Evolutionary conservation across 2,797 vertebrate genomes (phyloP).

Genomic region (Coregonus ussuriensis): DNA sequence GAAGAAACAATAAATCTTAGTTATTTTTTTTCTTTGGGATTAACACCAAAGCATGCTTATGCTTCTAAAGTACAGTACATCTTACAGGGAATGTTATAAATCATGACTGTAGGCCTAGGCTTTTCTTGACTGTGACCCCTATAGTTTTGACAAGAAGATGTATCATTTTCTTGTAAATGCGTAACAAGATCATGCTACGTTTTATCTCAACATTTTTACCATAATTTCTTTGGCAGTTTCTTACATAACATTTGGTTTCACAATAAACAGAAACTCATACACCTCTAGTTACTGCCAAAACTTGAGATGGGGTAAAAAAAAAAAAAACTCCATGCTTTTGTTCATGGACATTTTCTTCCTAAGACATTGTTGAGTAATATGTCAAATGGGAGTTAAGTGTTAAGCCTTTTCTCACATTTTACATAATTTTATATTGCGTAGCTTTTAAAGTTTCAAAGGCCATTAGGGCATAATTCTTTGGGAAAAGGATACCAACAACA

Average conservation of each 20-base stretch:
- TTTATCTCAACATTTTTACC: neutral
- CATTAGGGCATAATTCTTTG: too few relatives aligned
- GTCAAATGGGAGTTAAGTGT: too few relatives aligned
- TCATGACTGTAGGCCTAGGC: neutral
- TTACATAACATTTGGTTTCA: neutral
- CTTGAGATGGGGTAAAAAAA: neutral
- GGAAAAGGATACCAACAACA: too few relatives aligned
- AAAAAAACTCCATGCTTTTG: too few relatives aligned
- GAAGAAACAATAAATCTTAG: neutral
- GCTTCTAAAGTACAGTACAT: neutral
- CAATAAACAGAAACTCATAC: neutral
- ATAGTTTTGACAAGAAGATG: too few relatives aligned
- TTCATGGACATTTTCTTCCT: neutral
- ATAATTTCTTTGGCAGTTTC: neutral
- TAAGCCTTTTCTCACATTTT: too few relatives aligned
- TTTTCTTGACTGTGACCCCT: neutral
- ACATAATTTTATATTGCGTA: too few relatives aligned
- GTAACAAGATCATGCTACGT: too few relatives aligned
- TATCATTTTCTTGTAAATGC: too few relatives aligned
- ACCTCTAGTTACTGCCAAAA: neutral
- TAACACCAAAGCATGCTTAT: neutral
- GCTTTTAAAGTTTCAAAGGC: too few relatives aligned
- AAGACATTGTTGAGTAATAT: neutral
- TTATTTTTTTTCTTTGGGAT: neutral
- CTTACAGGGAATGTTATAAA: neutral